Base-by-base conservation (phyloP, 2,797 vertebrate genomes). In the Podarcis siculus region DNA sequence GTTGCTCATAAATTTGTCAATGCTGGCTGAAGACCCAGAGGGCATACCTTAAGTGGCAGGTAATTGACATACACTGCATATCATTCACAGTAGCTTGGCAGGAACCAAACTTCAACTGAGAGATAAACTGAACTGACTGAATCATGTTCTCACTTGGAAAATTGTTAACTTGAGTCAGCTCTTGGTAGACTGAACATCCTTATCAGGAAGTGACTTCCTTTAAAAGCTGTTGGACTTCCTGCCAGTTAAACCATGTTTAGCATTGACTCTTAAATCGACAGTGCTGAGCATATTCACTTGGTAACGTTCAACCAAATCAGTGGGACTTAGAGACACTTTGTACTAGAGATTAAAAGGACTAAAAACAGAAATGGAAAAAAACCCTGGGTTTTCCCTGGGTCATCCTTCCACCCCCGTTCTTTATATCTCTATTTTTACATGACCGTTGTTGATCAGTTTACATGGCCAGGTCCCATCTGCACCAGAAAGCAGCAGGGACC, bases 1-100 rank as follows among this genome's bases (percentile, higher is more conserved):
- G 66, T 49, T 49, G 35, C 71, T 49, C 75, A 87, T 39, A 87
- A 78, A 67, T 67, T 83, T 88, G 27, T 72, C 67, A 42, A 39
- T 64, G 61, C 21, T 23, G 61, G 21, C 61, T 64, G 5, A 64
- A 64, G 45, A 79, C n/a, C 64, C 35, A 69, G 39, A 73, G 27
- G 45, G 39, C 30, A 42, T 32, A 10, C 25, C n/a, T 35, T 42
- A 45, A 87, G 55, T n/a, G 30, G 9, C 35, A 76, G 27, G 30
- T n/a, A 66, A 67, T 67, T 42, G 55, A 45, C 69, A 32, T 86
- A 75, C 12, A 42, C 64, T 61, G 6, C 67, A 64, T 39, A 64
- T 64, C 10, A 55, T 76, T 55, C 61, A 66, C 61, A 82, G 49
- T 12, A 37, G 17, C 30, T 64, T 69, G 72, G 25, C 39, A 58